phyloP scores from a whole-genome alignment of 2,797 vertebrate species.

The Malacoraja senta region DNA sequence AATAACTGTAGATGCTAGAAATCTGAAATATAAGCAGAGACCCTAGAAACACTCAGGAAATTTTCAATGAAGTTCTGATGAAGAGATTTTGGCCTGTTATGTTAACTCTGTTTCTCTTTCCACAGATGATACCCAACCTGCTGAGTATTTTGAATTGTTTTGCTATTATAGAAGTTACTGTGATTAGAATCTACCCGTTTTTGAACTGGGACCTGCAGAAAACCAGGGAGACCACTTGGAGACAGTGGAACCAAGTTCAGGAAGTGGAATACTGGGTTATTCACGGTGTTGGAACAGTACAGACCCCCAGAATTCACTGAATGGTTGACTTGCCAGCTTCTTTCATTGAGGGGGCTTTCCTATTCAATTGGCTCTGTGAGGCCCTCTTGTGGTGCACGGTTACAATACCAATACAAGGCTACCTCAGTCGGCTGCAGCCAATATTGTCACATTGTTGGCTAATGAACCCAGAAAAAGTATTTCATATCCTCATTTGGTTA shows the following conservation, averaged over 20 bases:
- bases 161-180: neutral
- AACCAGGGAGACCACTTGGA: no score
- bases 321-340: neutral
- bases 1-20: no score
- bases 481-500: neutral
- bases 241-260: no score
- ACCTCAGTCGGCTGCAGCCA: neutral
- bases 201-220: neutral
- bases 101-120: no score
- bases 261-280: no score
- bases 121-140: no score
- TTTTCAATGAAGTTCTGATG: no score
- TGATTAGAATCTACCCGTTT: neutral
- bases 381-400: slow-evolving; percentile 3
- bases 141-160: no score
- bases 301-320: neutral
- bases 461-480: neutral
- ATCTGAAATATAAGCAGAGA: no score
- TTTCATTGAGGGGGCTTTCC: neutral
- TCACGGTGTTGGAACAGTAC: no score
- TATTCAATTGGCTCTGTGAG: neutral
- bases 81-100: no score
- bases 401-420: neutral
- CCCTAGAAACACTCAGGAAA: no score
- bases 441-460: neutral